phyloP scores from a whole-genome alignment of 2,113 vertebrate species.

The Pithys albifrons region DNA sequence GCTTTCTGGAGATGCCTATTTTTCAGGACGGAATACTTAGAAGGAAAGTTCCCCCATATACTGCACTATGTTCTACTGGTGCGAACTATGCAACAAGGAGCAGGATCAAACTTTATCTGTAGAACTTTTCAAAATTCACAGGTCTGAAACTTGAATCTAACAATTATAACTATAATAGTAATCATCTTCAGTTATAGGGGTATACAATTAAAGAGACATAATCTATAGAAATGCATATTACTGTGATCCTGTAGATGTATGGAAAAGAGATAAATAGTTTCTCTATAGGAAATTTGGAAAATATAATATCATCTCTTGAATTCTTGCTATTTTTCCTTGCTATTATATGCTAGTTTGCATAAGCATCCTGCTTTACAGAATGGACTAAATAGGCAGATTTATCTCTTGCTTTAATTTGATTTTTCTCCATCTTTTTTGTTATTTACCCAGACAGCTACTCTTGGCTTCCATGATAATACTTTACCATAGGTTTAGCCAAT shows the following conservation, averaged over 20 bases:
- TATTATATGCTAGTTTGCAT: slow-evolving; percentile 55
- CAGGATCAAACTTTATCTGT: not conserved
- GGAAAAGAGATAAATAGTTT: not conserved
- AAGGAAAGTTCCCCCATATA: not conserved
- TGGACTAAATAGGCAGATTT: not conserved
- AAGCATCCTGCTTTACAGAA: slow-evolving; percentile 53
- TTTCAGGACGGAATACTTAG: not conserved
- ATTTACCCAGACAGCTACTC: not conserved
- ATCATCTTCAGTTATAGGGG: not conserved
- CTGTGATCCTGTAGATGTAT: not conserved
- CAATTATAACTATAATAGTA: not conserved
- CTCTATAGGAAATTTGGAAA: not conserved
- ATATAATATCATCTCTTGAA: slow-evolving; percentile 38
- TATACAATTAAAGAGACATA: not conserved
- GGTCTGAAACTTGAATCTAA: not conserved
- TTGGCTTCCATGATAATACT: not conserved
- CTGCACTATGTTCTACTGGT: not conserved
- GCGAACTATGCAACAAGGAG: not conserved
- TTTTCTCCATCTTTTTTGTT: not conserved
- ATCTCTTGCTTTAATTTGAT: slow-evolving; percentile 32
- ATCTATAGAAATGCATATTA: not conserved
- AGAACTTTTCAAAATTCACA: not conserved
- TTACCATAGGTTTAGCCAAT: not conserved
- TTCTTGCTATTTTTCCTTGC: slow-evolving; percentile 64
- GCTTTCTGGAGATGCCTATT: not conserved